Percentiles rank a stretch among this genome's conserved stretches.
phyloP scores from a whole-genome alignment of 2,888 invertebrate species.

The Acanthococcus lagerstroemiae region DNA sequence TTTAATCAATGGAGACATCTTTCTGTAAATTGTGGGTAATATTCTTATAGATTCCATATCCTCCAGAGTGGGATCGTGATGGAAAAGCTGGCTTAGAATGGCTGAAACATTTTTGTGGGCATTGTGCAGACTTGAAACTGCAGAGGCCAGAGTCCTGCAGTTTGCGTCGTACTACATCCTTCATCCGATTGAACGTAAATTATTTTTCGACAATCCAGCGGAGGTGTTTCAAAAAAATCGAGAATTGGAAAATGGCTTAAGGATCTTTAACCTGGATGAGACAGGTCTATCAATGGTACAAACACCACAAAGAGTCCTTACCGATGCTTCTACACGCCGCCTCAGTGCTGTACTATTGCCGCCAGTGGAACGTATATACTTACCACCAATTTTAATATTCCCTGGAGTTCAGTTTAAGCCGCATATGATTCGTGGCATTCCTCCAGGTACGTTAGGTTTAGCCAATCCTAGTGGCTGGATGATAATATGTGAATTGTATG shows the following conservation, averaged over 20 bases:
- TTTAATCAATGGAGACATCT: background rate
- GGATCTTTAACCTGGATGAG: constrained; percentile 42
- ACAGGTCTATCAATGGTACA: constrained; percentile 42
- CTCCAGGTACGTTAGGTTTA: background rate
- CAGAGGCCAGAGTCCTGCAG: constrained; percentile 33
- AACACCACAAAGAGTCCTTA: constrained; percentile 34
- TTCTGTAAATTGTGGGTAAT: background rate
- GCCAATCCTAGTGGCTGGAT: background rate
- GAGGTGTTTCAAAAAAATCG: constrained; percentile 31
- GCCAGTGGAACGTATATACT: background rate
- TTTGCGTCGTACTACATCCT: constrained; percentile 30
- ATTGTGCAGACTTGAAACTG: constrained; percentile 29
- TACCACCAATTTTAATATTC: background rate
- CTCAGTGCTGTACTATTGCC: background rate
- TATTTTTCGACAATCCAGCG: constrained; percentile 25
- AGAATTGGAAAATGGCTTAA: background rate
- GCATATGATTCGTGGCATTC: constrained; percentile 34
- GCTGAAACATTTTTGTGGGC: constrained; percentile 30
- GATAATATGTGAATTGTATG: background rate
- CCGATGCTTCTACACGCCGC: background rate
- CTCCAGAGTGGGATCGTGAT: background rate
- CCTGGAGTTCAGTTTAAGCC: background rate
- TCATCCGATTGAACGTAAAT: constrained; percentile 22
- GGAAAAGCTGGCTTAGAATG: constrained; percentile 30
- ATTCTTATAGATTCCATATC: background rate